Percentiles rank a stretch among this genome's conserved stretches.
phyloP scores from a whole-genome alignment of 2,888 invertebrate species.

The Trichopoda pennipes region DNA sequence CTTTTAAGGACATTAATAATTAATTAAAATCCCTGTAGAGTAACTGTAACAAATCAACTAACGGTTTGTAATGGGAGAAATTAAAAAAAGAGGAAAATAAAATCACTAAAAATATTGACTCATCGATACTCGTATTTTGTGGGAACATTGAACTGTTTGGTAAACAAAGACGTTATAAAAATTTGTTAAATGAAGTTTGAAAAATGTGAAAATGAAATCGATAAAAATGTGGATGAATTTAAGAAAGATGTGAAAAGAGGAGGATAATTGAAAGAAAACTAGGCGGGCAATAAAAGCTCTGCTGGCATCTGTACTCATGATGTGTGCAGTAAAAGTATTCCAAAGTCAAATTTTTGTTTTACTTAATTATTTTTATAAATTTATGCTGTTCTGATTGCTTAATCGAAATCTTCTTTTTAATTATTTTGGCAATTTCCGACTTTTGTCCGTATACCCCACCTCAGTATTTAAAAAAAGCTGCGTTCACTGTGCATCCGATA shows the following conservation, averaged over 20 bases:
- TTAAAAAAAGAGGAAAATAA: not conserved
- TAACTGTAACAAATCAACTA: conserved; percentile 48
- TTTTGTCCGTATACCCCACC: too few species aligned
- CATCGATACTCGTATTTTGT: conserved; percentile 11
- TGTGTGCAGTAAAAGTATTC: too few species aligned
- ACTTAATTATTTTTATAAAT: too few species aligned
- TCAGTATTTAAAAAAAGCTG: too few species aligned
- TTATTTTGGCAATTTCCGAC: too few species aligned
- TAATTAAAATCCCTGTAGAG: conserved; percentile 53
- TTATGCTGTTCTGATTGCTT: too few species aligned
- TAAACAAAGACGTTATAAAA: conserved; percentile 42
- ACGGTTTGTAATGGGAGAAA: conserved; percentile 6
- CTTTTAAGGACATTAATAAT: conserved; percentile 42
- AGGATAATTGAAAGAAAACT: too few species aligned
- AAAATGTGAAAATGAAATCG: not conserved
- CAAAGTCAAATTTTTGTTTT: too few species aligned
- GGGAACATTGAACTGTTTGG: conserved; percentile 58
- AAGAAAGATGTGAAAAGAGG: not conserved
- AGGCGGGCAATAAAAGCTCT: too few species aligned
- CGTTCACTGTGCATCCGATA: too few species aligned
- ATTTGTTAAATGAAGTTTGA: not conserved
- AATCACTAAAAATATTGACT: conserved; percentile 45
- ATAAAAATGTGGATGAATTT: not conserved
- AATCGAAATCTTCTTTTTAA: too few species aligned
- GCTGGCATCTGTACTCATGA: too few species aligned